Evolutionary conservation across 2,888 invertebrate genomes (phyloP).

Genomic region (Tetanocera ferruginea): DNA sequence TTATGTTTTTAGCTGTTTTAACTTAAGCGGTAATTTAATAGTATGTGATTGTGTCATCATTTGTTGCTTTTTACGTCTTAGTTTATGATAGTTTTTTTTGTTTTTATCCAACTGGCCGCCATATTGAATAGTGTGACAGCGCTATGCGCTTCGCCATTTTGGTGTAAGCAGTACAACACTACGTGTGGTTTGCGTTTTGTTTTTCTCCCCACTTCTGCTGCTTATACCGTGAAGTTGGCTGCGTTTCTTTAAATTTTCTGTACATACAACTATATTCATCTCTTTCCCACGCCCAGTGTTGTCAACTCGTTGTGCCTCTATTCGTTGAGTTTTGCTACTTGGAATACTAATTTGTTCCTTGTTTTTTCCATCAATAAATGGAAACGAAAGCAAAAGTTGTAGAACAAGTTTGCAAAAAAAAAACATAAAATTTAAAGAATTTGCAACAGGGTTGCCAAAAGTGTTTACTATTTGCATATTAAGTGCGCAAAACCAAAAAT

Average conservation of each 20-base stretch:
- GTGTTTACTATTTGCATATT: neutral
- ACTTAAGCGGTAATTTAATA: neutral
- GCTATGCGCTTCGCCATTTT: slow-evolving; percentile 16
- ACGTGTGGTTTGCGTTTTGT: slow-evolving; percentile 22
- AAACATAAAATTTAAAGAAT: slow-evolving; percentile 36
- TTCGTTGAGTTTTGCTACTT: slow-evolving; percentile 24
- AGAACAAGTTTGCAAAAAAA: slow-evolving; percentile 56
- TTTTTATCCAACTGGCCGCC: slow-evolving; percentile 40
- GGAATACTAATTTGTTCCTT: slow-evolving; percentile 46
- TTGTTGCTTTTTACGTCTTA: slow-evolving; percentile 36
- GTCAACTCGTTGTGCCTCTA: slow-evolving; percentile 22
- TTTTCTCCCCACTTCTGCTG: slow-evolving; percentile 40
- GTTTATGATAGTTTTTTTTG: slow-evolving; percentile 31
- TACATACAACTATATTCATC: neutral
- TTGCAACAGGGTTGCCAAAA: slow-evolving; percentile 27
- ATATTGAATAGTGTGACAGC: slow-evolving; percentile 46
- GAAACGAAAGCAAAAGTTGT: slow-evolving; percentile 67
- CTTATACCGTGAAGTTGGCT: slow-evolving; percentile 57
- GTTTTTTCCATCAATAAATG: slow-evolving; percentile 18
- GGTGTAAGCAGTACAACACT: slow-evolving; percentile 40
- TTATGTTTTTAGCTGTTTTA: neutral
- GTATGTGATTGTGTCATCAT: neutral
- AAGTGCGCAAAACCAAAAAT: slow-evolving; percentile 7
- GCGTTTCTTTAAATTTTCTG: slow-evolving; percentile 24
- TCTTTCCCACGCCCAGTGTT: neutral